Conservation (phyloP, 2,797 vertebrate species). For the Danio aesculapii region DNA sequence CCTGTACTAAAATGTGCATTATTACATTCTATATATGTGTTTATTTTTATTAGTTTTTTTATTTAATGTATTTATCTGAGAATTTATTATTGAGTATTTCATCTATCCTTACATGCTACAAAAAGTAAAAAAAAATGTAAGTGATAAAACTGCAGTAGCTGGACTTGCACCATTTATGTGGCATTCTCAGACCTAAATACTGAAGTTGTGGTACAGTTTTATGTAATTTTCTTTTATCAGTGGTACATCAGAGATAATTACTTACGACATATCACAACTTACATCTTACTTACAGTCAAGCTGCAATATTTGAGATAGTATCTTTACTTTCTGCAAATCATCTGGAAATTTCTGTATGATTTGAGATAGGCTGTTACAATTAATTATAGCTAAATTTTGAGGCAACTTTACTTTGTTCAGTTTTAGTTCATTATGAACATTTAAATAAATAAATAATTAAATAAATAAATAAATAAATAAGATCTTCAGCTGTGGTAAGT, state of each 20-base stretch:
- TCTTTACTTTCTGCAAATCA: constrained; percentile 44
- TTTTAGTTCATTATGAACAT: neutral
- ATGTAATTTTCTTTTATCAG: constrained; percentile 19
- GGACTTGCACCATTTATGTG: constrained; percentile 69
- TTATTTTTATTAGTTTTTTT: no score
- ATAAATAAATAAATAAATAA: no score
- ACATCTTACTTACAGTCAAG: constrained; percentile 48
- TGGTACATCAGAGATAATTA: constrained; percentile 37
- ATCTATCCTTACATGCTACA: neutral
- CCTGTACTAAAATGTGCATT: no score
- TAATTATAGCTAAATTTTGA: constrained; percentile 10
- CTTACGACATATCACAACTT: constrained; percentile 47
- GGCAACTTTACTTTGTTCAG: constrained; percentile 4
- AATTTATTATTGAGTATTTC: neutral
- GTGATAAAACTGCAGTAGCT: constrained; percentile 7
- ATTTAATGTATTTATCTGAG: no score
- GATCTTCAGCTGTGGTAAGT: constrained; percentile 31
- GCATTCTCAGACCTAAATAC: constrained; percentile 39
- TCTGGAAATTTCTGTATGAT: constrained; percentile 37
- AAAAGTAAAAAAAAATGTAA: neutral
- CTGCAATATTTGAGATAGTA: constrained; percentile 45
- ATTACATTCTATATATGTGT: no score
- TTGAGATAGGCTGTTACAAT: constrained; percentile 17
- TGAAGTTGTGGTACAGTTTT: constrained; percentile 35
- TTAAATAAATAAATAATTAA: no score